These are phyloP conservation scores for Oplegnathus fasciatus DNA, from an alignment of 2,113 vertebrate species.

Conservation along the genomic window DNA sequence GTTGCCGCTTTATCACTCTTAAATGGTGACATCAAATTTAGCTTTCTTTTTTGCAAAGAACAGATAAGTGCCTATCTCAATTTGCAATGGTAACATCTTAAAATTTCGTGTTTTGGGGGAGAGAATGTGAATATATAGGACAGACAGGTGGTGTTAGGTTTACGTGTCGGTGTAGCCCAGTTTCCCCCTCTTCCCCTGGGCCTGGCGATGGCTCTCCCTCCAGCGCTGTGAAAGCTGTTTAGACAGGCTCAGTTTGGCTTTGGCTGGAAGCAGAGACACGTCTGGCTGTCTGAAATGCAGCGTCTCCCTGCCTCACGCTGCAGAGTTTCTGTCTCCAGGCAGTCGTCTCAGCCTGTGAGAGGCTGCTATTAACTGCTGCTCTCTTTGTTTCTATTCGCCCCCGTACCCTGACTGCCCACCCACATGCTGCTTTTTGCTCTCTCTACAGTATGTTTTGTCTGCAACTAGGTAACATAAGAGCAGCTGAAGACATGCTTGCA, in stretches of 20 bases:
- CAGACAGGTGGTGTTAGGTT: constrained; percentile 18
- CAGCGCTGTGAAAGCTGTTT: constrained; percentile 46
- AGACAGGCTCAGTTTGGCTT: constrained; percentile 14
- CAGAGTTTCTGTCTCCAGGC: constrained; percentile 76
- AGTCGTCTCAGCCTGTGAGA: constrained; percentile 60
- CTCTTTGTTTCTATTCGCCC: constrained; percentile 68
- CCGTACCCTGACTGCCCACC: constrained; percentile 43
- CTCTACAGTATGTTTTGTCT: constrained; percentile 30
- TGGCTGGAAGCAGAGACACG: constrained; percentile 48
- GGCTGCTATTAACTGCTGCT: constrained; percentile 58
- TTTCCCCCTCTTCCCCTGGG: neutral
- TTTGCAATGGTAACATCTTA: neutral
- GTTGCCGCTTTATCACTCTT: neutral
- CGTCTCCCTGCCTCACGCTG: constrained; percentile 49
- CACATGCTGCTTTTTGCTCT: constrained; percentile 10
- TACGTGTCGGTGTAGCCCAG: constrained; percentile 6
- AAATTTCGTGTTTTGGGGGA: neutral
- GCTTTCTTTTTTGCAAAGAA: neutral
- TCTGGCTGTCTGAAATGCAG: constrained; percentile 52
- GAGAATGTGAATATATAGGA: neutral
- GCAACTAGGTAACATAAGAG: neutral
- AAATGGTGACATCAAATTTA: neutral
- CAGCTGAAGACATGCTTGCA: neutral
- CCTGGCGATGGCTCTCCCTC: constrained; percentile 6
- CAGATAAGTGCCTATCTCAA: neutral